These are phyloP conservation scores for Petrocephalus zakoni DNA, from an alignment of 2,113 vertebrate species.

Conservation along the genomic window DNA sequence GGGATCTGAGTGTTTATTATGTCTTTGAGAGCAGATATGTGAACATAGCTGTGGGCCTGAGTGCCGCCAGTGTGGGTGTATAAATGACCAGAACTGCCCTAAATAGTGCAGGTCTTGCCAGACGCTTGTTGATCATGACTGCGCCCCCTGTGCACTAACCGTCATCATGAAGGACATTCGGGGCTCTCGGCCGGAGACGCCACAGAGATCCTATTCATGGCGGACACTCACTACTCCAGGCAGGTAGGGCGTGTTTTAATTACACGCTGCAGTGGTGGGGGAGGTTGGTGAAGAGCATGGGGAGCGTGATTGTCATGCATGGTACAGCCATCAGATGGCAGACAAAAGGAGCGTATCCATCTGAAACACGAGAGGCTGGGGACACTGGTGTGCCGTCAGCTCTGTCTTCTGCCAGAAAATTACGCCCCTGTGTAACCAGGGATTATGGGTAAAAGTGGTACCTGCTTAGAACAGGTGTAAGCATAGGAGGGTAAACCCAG, in stretches of 20 bases:
- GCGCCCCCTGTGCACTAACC: slow-evolving; percentile 17
- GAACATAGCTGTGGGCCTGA: not conserved
- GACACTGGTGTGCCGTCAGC: not conserved
- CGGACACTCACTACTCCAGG: not conserved
- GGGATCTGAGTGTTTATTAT: not conserved
- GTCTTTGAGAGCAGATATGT: too few relatives aligned
- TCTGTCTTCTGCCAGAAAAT: not conserved
- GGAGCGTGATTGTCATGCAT: not conserved
- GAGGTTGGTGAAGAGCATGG: not conserved
- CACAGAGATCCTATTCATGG: slow-evolving; percentile 40
- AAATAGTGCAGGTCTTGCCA: slow-evolving; percentile 18
- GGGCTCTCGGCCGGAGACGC: slow-evolving; percentile 26
- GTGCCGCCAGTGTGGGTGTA: not conserved
- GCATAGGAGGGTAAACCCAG: not conserved
- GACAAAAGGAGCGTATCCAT: not conserved
- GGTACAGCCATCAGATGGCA: not conserved
- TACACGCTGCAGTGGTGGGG: not conserved
- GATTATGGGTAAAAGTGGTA: not conserved
- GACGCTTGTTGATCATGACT: slow-evolving; percentile 43
- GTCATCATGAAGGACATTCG: not conserved
- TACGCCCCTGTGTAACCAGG: not conserved
- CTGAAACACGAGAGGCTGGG: not conserved
- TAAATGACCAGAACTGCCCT: not conserved
- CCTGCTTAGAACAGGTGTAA: not conserved
- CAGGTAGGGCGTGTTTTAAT: not conserved